Evolutionary conservation across 2,797 vertebrate genomes (phyloP).

Genomic region (Falco berigora): DNA sequence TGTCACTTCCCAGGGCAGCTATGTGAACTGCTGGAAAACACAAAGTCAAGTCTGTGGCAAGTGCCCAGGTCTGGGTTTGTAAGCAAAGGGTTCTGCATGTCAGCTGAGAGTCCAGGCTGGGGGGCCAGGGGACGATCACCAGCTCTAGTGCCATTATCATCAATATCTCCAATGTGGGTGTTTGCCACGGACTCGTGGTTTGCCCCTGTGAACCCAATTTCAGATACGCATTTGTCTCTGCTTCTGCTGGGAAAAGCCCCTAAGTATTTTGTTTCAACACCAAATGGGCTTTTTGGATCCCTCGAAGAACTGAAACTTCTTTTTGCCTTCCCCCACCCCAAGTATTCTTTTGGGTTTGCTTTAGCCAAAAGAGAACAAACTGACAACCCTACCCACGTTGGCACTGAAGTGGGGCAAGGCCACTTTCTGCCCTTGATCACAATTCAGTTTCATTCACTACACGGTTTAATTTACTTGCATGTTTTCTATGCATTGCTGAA

Average conservation of each 20-base stretch:
- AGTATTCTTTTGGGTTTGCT: not conserved
- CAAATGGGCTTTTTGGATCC: not conserved
- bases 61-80: not conserved
- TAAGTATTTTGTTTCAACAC: not conserved
- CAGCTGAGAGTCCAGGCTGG: not conserved
- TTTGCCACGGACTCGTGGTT: not conserved
- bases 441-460: not conserved
- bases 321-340: not conserved
- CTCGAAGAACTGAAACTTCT: not conserved
- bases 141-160: not conserved
- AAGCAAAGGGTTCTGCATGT: fast-evolving
- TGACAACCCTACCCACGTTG: not conserved
- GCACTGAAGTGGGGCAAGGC: not conserved
- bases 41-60: not conserved
- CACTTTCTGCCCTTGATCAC: not conserved
- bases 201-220: not conserved
- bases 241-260: not conserved
- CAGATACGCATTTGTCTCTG: not conserved
- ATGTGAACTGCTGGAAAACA: not conserved
- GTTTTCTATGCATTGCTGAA: not conserved
- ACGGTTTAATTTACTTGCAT: not conserved
- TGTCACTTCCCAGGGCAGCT: not conserved
- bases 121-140: not conserved
- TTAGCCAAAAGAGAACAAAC: not conserved
- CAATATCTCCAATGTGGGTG: not conserved